A percentile compares a stretch with the other conserved stretches of the same genome.
These are phyloP conservation scores for Aviceda leuphotes DNA, from an alignment of 2,797 vertebrate species.

Conservation along the genomic window DNA sequence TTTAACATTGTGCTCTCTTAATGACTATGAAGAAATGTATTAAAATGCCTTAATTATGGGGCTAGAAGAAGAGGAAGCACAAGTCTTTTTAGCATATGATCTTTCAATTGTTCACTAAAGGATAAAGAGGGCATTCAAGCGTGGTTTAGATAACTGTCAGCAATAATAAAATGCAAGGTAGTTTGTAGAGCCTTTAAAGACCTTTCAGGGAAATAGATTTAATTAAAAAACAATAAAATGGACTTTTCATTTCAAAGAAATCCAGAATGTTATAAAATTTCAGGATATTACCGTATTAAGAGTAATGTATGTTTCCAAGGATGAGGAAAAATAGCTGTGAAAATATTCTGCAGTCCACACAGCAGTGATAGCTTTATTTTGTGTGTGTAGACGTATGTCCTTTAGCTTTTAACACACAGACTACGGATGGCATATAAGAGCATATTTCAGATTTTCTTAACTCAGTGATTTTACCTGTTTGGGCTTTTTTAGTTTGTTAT, in stretches of 20 bases:
- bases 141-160: slow-evolving; percentile 79
- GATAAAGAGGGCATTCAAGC: slow-evolving; percentile 80
- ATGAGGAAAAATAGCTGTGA: slow-evolving; percentile 34
- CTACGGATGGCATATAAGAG: not conserved
- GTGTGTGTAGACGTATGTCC: not conserved
- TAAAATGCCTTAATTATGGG: slow-evolving; percentile 79
- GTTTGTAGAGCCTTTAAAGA: slow-evolving; percentile 72
- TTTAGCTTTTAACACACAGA: slow-evolving; percentile 3
- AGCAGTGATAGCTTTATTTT: slow-evolving; percentile 37
- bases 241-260: slow-evolving; percentile 72
- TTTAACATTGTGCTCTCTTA: slow-evolving; percentile 74
- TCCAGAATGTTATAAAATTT: slow-evolving; percentile 74
- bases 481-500: not conserved
- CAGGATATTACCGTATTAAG: slow-evolving; percentile 52
- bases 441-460: not conserved
- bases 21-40: slow-evolving; percentile 71
- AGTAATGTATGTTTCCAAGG: slow-evolving; percentile 17
- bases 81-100: slow-evolving; percentile 77
- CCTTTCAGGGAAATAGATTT: slow-evolving; percentile 74
- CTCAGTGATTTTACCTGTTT: not conserved
- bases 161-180: slow-evolving; percentile 75
- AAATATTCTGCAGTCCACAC: slow-evolving; percentile 14
- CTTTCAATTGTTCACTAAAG: slow-evolving; percentile 79
- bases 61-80: slow-evolving; percentile 71
- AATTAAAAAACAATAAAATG: slow-evolving; percentile 79